These are phyloP conservation scores for Holacanthus passer DNA, from an alignment of 2,113 vertebrate species.

Conservation along the genomic window DNA sequence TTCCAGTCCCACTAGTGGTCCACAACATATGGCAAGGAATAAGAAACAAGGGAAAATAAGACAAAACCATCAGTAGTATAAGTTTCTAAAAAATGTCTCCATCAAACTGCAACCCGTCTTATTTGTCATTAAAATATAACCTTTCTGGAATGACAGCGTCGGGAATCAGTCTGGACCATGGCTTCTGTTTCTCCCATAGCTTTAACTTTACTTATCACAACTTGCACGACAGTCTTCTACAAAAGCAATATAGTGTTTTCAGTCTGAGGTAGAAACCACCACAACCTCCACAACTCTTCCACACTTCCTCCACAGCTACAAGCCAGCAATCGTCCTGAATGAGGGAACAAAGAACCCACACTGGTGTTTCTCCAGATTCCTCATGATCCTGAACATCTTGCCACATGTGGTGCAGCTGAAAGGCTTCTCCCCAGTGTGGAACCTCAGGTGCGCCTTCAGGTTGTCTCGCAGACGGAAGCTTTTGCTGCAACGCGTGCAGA, in stretches of 20 bases:
- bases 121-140: not conserved
- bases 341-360: constrained; percentile 56
- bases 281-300: not conserved
- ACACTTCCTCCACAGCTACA: constrained; percentile 34
- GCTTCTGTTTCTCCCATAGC: not conserved
- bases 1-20: not conserved
- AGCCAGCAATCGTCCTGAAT: constrained; percentile 70
- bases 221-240: not conserved
- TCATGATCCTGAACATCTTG: constrained; percentile 79
- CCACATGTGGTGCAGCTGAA: constrained; percentile 75
- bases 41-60: not conserved
- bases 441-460: constrained; percentile 81
- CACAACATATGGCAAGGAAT: constrained; percentile 5
- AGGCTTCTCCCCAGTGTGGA: constrained; percentile 82
- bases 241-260: constrained; percentile 14
- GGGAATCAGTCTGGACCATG: not conserved
- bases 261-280: constrained; percentile 60
- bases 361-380: constrained; percentile 80
- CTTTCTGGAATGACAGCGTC: not conserved
- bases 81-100: not conserved
- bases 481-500: constrained; percentile 78
- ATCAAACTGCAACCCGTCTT: not conserved
- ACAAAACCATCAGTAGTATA: constrained; percentile 5
- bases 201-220: not conserved
- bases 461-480: constrained; percentile 81